Evolutionary conservation across 1,140 invertebrate genomes (phyloP).

Genomic region (Cotesia glomerata): DNA sequence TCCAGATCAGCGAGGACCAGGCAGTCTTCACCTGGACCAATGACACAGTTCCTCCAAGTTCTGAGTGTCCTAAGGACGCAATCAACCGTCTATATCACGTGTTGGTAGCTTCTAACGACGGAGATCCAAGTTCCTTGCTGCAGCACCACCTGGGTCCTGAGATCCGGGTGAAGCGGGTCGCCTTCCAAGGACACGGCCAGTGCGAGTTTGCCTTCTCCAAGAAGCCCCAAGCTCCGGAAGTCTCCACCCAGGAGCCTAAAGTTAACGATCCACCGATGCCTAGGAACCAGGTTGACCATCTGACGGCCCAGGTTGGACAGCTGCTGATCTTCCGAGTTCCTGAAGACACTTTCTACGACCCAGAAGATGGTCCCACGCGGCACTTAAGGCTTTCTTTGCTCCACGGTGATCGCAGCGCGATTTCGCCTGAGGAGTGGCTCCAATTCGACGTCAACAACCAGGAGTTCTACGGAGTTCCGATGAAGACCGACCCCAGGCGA

Average conservation of each 20-base stretch:
- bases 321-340: conserved; percentile 81
- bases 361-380: conserved; percentile 78
- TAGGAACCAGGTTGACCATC: conserved; percentile 82
- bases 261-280: conserved; percentile 77
- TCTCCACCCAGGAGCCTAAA: conserved; percentile 64
- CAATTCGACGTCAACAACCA: conserved; percentile 89
- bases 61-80: conserved; percentile 74
- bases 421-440: conserved; percentile 79
- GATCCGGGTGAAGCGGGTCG: conserved; percentile 69
- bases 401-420: conserved; percentile 72
- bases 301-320: conserved; percentile 80
- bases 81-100: conserved; percentile 73
- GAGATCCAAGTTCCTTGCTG: conserved; percentile 66
- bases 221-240: conserved; percentile 50
- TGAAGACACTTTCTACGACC: conserved; percentile 89
- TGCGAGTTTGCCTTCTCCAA: conserved; percentile 62
- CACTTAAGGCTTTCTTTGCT: conserved; percentile 77
- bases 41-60: conserved; percentile 78
- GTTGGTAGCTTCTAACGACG: conserved; percentile 64
- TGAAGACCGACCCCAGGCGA: conserved; percentile 70
- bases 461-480: conserved; percentile 87
- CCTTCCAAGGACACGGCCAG: conserved; percentile 68
- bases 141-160: conserved; percentile 67
- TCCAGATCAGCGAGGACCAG: conserved; percentile 65
- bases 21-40: conserved; percentile 86